These are phyloP conservation scores for Stylophora pistillata DNA, from an alignment of 64 coral and sea anemone genomes.

Conservation along the genomic window DNA sequence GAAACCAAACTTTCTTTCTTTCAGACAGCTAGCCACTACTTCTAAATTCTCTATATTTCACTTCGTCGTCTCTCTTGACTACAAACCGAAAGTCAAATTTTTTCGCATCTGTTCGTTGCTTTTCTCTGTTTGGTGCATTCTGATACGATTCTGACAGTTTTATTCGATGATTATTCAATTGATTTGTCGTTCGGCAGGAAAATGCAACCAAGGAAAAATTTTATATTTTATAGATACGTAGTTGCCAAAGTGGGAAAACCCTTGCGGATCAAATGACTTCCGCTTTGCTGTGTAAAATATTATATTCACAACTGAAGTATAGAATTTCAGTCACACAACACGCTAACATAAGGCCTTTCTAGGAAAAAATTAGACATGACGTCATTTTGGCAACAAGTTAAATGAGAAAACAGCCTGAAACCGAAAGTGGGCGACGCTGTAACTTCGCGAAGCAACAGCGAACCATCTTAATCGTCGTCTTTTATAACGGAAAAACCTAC, in stretches of 20 bases:
- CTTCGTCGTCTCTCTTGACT: not conserved
- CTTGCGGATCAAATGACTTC: too few relatives aligned
- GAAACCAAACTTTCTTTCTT: not conserved
- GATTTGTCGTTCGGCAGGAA: not conserved
- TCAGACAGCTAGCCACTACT: slow-evolving; percentile 5
- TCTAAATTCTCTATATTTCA: not conserved
- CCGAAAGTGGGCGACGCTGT: not conserved
- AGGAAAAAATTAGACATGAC: not conserved
- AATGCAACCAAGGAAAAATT: not conserved
- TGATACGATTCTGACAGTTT: not conserved
- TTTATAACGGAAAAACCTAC: too few relatives aligned
- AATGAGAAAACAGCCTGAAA: not conserved
- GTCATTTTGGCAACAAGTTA: not conserved
- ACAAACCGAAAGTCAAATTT: slow-evolving; percentile 26
- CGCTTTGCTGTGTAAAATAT: too few relatives aligned
- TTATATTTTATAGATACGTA: too few relatives aligned
- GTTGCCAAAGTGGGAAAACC: too few relatives aligned
- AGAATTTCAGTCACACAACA: not conserved
- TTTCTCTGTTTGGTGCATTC: slow-evolving; percentile 1
- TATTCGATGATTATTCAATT: not conserved
- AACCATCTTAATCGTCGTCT: too few relatives aligned
- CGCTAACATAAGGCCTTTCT: not conserved
- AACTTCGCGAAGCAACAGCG: not conserved
- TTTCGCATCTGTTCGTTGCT: not conserved
- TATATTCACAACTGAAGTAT: too few relatives aligned